Evolutionary conservation across 2,888 invertebrate genomes (phyloP).

Genomic region (Dicranocentrus wangi): DNA sequence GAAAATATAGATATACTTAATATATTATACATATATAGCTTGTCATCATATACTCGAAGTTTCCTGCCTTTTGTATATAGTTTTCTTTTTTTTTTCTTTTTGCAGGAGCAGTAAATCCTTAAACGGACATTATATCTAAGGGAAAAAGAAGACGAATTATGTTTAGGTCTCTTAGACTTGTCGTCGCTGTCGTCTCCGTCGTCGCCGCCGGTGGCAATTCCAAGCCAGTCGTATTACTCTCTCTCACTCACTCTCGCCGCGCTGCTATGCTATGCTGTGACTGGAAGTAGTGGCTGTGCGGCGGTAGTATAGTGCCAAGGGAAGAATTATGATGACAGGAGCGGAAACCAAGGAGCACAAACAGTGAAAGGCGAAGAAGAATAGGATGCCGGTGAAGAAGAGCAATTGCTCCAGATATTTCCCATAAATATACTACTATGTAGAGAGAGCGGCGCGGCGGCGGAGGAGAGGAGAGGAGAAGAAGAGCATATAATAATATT

Average conservation of each 20-base stretch:
- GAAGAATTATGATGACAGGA: slow-evolving; percentile 66
- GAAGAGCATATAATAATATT: no score
- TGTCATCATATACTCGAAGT: no score
- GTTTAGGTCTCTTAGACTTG: slow-evolving; percentile 25
- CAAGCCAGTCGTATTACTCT: slow-evolving; percentile 19
- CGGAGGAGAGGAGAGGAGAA: slow-evolving; percentile 54
- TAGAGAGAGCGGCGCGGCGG: neutral
- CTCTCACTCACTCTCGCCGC: neutral
- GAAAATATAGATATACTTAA: no score
- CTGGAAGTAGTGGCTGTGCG: neutral
- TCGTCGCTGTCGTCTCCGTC: slow-evolving; percentile 43
- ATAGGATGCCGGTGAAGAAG: slow-evolving; percentile 35
- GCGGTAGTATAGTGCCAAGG: slow-evolving; percentile 45
- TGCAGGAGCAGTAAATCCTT: neutral
- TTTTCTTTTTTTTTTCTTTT: neutral
- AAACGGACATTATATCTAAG: neutral
- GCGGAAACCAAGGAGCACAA: slow-evolving; percentile 54
- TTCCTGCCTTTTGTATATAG: no score
- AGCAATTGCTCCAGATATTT: slow-evolving; percentile 27
- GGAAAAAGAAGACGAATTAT: slow-evolving; percentile 29
- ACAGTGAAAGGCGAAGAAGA: slow-evolving; percentile 29
- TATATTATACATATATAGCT: no score
- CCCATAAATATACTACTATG: neutral
- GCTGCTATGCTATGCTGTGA: neutral
- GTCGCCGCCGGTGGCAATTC: slow-evolving; percentile 44